Evolutionary conservation across 2,888 invertebrate species (phyloP).

Genomic region (Microctonus hyperodae): DNA sequence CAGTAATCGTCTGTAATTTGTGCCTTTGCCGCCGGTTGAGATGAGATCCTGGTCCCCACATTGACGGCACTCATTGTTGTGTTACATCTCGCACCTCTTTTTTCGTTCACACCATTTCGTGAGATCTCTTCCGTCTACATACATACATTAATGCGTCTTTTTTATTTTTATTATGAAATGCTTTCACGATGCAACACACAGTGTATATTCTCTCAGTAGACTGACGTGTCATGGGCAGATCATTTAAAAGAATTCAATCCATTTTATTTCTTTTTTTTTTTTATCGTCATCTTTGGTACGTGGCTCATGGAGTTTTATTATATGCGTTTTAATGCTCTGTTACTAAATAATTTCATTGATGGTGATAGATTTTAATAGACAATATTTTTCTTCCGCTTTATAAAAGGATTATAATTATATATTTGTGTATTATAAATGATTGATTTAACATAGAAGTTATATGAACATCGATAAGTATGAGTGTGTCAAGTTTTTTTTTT

Average conservation of each 20-base stretch:
- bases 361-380: constrained; percentile 14
- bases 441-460: neutral
- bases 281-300: neutral
- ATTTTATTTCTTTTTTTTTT: neutral
- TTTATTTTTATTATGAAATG: constrained; percentile 19
- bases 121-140: constrained; percentile 2
- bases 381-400: constrained; percentile 20
- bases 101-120: constrained; percentile 33
- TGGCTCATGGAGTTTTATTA: neutral
- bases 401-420: neutral
- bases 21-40: constrained; percentile 48
- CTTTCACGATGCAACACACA: neutral
- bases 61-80: constrained; percentile 55
- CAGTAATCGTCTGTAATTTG: constrained; percentile 59
- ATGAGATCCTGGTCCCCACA: constrained; percentile 34
- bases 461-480: neutral
- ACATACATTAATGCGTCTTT: neutral
- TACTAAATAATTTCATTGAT: too few relatives aligned
- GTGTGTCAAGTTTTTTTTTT: neutral
- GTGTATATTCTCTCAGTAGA: constrained; percentile 6
- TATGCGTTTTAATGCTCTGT: neutral
- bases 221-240: constrained; percentile 27
- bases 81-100: constrained; percentile 36
- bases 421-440: neutral
- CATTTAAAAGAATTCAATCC: constrained; percentile 23